Evolutionary conservation across 2,113 vertebrate species (phyloP).

Genomic region (Galeopterus variegatus): DNA sequence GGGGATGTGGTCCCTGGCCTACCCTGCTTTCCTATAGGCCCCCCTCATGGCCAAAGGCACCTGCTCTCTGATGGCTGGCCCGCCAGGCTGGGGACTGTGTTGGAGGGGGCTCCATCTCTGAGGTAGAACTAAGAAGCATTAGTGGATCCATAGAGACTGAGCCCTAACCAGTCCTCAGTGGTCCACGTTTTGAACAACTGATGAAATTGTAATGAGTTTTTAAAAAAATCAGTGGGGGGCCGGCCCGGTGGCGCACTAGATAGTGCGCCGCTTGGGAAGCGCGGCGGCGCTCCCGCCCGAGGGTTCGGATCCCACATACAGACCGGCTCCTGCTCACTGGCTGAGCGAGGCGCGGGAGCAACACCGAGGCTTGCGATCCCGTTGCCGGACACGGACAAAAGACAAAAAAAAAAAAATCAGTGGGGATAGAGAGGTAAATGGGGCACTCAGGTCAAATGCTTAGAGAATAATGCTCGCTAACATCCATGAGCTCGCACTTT

Average conservation of each 20-base stretch:
- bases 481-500: neutral
- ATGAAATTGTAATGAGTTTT: slow-evolving; percentile 31
- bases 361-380: too few relatives aligned
- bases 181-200: neutral
- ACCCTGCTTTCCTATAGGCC: neutral
- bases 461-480: neutral
- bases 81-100: neutral
- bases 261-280: too few relatives aligned
- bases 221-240: too few relatives aligned
- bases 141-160: neutral
- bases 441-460: neutral
- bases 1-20: neutral
- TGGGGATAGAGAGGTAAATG: neutral
- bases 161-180: neutral
- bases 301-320: too few relatives aligned
- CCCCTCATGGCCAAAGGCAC: neutral
- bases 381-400: too few relatives aligned
- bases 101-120: neutral
- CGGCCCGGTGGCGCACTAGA: too few relatives aligned
- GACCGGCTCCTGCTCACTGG: too few relatives aligned
- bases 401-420: too few relatives aligned
- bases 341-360: too few relatives aligned
- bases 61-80: neutral
- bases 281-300: too few relatives aligned
- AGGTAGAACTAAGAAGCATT: neutral